Evolutionary conservation across 2,113 vertebrate species (phyloP).

Genomic region (Tetrao urogallus): DNA sequence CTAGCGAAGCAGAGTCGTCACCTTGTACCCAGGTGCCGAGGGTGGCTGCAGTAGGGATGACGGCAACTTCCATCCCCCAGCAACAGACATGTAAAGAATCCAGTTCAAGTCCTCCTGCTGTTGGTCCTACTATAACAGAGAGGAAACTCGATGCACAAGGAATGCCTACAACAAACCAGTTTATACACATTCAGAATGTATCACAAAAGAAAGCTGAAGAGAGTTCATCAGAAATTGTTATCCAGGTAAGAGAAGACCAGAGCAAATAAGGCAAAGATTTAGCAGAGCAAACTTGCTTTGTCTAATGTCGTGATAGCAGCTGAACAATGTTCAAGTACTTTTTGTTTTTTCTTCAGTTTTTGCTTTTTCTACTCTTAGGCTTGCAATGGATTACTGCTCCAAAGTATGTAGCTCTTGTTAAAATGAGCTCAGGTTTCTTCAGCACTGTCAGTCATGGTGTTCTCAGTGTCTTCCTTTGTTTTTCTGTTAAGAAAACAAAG

Average conservation of each 20-base stretch:
- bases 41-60: slow-evolving; percentile 67
- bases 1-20: slow-evolving; percentile 73
- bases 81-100: slow-evolving; percentile 83
- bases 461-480: neutral
- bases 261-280: neutral
- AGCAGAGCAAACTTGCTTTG: neutral
- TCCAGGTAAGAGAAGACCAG: slow-evolving; percentile 85
- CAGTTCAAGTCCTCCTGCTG: slow-evolving; percentile 78
- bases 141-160: slow-evolving; percentile 75
- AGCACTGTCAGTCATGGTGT: neutral
- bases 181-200: slow-evolving; percentile 87
- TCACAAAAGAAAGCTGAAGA: slow-evolving; percentile 86
- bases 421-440: neutral
- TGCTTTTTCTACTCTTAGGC: neutral
- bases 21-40: slow-evolving; percentile 78
- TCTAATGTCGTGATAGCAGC: neutral
- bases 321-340: neutral
- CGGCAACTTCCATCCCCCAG: slow-evolving; percentile 75
- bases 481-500: neutral
- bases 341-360: neutral
- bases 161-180: slow-evolving; percentile 77
- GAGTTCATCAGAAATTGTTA: slow-evolving; percentile 84
- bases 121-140: slow-evolving; percentile 70
- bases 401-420: neutral
- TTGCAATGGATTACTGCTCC: neutral